phyloP scores from a whole-genome alignment of 2,113 vertebrate species.

The Leptobrachium ailaonicum region DNA sequence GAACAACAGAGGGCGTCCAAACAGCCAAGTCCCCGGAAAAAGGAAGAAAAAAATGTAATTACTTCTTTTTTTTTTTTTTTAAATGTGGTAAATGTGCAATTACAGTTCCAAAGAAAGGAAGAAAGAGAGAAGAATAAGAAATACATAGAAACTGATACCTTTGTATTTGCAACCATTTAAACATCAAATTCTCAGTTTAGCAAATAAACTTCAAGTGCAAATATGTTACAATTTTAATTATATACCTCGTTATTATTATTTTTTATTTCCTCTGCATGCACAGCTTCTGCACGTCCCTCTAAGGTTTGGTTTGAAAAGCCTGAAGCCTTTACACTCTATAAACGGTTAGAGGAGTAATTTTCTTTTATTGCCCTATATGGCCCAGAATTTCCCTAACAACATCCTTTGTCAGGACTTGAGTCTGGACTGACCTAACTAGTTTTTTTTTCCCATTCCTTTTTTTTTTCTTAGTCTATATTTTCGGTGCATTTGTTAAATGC shows the following conservation, averaged over 20 bases:
- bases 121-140: too few species aligned
- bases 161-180: not conserved
- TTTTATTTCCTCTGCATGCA: not conserved
- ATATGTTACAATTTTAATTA: not conserved
- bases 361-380: slow-evolving; percentile 80
- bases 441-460: not conserved
- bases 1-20: slow-evolving; percentile 81
- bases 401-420: slow-evolving; percentile 65
- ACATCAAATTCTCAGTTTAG: slow-evolving; percentile 47
- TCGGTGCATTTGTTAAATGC: slow-evolving; percentile 33
- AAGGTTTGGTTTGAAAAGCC: slow-evolving; percentile 66
- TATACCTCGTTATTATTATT: not conserved
- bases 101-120: too few species aligned
- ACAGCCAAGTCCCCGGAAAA: slow-evolving; percentile 58
- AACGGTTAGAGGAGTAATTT: slow-evolving; percentile 84
- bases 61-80: slow-evolving; percentile 34
- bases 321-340: slow-evolving; percentile 87
- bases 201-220: slow-evolving; percentile 52
- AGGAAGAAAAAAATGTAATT: slow-evolving; percentile 56
- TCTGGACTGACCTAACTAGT: slow-evolving; percentile 44
- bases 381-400: slow-evolving; percentile 65
- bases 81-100: too few species aligned
- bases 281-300: slow-evolving; percentile 44
- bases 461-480: slow-evolving; percentile 5
- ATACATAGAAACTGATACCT: too few species aligned